phyloP scores from a whole-genome alignment of 2,888 invertebrate species.

The Tachina grossa region DNA sequence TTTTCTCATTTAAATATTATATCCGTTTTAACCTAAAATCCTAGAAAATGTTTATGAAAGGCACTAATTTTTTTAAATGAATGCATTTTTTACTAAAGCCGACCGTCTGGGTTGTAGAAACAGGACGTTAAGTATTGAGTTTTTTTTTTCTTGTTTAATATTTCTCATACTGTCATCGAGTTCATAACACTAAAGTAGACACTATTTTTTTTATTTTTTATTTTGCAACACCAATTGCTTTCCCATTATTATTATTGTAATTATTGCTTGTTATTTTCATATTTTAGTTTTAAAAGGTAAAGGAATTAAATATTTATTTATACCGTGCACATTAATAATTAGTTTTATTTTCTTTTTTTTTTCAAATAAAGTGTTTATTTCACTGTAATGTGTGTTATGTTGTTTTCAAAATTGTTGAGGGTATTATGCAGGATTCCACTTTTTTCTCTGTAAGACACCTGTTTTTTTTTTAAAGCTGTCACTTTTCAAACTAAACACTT shows the following conservation, averaged over 20 bases:
- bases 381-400: not conserved
- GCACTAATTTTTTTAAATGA: no score
- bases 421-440: conserved; percentile 21
- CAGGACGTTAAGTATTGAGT: no score
- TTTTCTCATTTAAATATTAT: no score
- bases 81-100: no score
- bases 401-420: not conserved
- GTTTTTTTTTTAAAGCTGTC: conserved; percentile 38
- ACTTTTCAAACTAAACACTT: conserved; percentile 41
- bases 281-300: not conserved
- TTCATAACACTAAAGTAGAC: conserved; percentile 20
- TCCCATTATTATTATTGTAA: not conserved
- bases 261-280: not conserved
- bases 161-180: conserved; percentile 9
- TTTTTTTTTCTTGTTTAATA: not conserved
- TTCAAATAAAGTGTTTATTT: not conserved
- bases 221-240: conserved; percentile 5
- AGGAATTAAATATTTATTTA: not conserved
- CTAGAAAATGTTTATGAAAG: no score
- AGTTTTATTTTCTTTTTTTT: not conserved
- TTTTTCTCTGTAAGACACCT: conserved; percentile 39
- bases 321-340: not conserved
- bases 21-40: no score
- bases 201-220: not conserved
- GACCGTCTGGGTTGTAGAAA: no score